Conservation (phyloP, 2,113 vertebrate species). For the Agelaius tricolor region DNA sequence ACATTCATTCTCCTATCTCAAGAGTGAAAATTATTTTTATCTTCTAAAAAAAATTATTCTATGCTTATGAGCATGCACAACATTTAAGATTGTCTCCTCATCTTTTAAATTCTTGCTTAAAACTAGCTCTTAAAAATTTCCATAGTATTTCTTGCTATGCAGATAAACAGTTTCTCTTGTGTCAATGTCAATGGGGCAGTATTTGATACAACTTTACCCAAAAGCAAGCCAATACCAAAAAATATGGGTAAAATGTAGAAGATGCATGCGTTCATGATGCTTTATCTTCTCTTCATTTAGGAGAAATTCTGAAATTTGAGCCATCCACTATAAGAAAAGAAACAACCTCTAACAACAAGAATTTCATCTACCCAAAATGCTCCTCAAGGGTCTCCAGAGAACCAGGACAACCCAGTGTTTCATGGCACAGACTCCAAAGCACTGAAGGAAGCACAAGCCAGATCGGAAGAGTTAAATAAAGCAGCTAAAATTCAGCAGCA, state of each 20-base stretch:
- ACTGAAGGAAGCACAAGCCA: background rate
- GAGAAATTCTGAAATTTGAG: background rate
- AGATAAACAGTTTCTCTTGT: background rate
- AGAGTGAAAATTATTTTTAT: background rate
- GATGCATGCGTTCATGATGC: background rate
- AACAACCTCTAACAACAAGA: background rate
- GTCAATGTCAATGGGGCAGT: background rate
- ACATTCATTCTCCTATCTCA: background rate
- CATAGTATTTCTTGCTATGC: background rate
- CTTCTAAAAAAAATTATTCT: background rate
- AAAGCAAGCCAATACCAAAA: background rate
- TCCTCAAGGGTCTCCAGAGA: background rate
- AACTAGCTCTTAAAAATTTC: background rate
- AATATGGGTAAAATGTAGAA: background rate
- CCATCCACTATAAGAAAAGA: background rate
- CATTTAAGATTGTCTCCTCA: background rate
- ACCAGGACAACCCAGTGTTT: background rate
- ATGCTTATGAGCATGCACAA: background rate
- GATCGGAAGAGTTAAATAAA: conserved; percentile 11
- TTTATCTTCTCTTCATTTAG: background rate
- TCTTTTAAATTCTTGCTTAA: background rate
- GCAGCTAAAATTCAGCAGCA: conserved; percentile 47
- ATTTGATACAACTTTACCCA: background rate
- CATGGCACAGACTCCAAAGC: background rate
- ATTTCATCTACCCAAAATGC: background rate